Conservation (phyloP, 2,113 vertebrate genomes). For the Festucalex cinctus region DNA sequence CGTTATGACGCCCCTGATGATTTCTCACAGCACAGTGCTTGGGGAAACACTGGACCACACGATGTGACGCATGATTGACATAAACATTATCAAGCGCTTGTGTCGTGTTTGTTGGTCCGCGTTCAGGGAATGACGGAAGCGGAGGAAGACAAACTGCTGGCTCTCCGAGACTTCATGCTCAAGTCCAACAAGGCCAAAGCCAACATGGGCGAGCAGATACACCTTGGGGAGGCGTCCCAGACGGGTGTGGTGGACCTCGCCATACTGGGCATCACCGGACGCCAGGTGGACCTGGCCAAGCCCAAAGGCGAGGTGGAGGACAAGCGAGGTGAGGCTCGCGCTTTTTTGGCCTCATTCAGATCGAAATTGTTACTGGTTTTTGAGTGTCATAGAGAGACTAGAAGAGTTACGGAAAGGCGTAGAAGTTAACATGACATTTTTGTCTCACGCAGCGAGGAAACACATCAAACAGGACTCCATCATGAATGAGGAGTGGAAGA, state of each 20-base stretch:
- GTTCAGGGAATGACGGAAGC: conserved; percentile 93
- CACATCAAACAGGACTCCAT: conserved; percentile 93
- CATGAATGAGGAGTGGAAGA: conserved; percentile 98
- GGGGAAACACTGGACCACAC: no score
- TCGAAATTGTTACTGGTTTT: background rate
- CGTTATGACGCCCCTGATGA: no score
- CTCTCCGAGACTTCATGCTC: conserved; percentile 96
- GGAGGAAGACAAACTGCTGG: conserved; percentile 95
- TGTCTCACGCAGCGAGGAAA: conserved; percentile 78
- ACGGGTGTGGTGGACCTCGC: conserved; percentile 88
- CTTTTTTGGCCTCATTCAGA: background rate
- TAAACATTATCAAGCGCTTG: background rate
- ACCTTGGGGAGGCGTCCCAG: conserved; percentile 81
- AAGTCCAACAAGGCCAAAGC: conserved; percentile 97
- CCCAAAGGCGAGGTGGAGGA: conserved; percentile 88
- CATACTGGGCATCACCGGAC: conserved; percentile 83
- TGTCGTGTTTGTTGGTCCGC: background rate
- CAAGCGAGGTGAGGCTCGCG: conserved; percentile 80
- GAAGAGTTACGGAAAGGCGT: background rate
- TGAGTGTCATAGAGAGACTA: no score
- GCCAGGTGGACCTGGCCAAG: conserved; percentile 92
- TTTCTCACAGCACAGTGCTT: no score
- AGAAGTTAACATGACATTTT: no score
- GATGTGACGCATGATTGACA: no score
- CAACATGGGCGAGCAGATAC: conserved; percentile 89